phyloP scores from a whole-genome alignment of 2,113 vertebrate species.

The Nibea coibor region DNA sequence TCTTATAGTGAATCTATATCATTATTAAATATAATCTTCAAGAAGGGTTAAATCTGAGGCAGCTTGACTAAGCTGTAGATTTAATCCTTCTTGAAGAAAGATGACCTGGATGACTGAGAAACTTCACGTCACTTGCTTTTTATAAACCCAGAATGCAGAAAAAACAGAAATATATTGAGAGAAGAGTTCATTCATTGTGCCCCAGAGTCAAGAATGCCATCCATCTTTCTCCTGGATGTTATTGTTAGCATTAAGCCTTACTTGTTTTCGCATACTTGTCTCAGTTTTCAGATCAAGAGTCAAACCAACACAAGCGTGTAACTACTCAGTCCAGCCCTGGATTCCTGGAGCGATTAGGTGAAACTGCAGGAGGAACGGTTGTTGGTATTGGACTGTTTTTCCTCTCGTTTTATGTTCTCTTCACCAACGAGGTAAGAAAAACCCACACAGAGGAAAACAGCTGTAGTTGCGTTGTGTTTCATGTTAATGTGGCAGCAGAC shows the following conservation, averaged over 20 bases:
- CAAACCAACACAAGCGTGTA: constrained; percentile 83
- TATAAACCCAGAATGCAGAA: not conserved
- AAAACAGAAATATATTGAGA: not conserved
- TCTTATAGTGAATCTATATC: not conserved
- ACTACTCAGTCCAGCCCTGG: constrained; percentile 85
- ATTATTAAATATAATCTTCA: not conserved
- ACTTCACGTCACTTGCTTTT: not conserved
- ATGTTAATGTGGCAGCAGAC: not conserved
- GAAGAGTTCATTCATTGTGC: not conserved
- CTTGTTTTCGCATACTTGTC: not conserved
- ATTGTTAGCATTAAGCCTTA: not conserved
- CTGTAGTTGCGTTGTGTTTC: not conserved
- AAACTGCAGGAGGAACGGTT: constrained; percentile 90
- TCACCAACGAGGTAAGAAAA: constrained; percentile 92
- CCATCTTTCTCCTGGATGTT: not conserved
- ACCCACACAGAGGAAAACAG: not conserved
- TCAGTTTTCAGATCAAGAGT: constrained; percentile 66
- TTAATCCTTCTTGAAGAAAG: no score
- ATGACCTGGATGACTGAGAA: no score
- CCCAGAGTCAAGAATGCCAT: not conserved
- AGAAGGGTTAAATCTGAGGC: no score
- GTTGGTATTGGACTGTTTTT: constrained; percentile 88
- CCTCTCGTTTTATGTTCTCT: constrained; percentile 93
- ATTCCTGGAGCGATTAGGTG: constrained; percentile 93
- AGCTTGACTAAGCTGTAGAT: no score